A percentile compares a stretch with the other conserved stretches of the same genome.
Conservation (phyloP, 1,140 invertebrate genomes). For the Plutomurus gul region DNA sequence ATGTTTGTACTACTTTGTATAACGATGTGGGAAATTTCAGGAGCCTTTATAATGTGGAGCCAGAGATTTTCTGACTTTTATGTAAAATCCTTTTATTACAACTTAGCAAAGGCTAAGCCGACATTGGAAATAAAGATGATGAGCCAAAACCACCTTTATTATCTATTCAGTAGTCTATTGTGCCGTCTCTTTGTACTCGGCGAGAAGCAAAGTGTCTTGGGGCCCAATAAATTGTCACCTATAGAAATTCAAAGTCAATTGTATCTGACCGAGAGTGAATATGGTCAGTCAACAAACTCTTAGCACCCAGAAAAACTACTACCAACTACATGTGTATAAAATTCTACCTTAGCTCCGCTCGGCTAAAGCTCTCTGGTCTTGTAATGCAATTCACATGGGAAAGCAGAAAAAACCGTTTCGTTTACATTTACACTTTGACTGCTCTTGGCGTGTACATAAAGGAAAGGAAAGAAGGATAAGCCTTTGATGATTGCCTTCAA, state of each 20-base stretch:
- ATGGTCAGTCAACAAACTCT: neutral
- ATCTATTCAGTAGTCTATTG: neutral
- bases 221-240: conserved; percentile 3
- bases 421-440: neutral
- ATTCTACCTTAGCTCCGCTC: no score
- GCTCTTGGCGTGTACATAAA: no score
- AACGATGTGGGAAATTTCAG: no score
- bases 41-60: neutral
- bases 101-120: conserved; percentile 8
- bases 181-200: neutral
- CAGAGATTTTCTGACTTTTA: neutral
- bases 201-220: neutral
- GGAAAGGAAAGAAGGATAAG: no score
- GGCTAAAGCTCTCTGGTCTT: no score
- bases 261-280: neutral
- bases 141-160: neutral
- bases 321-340: neutral
- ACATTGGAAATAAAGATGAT: neutral
- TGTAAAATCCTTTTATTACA: conserved; percentile 2
- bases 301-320: neutral
- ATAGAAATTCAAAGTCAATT: neutral
- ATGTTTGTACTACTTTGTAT: no score
- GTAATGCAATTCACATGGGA: neutral
- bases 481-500: neutral
- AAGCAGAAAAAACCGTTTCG: neutral